Base-by-base conservation (phyloP, 2,797 vertebrate genomes). In the Rhynchonycteris naso region DNA sequence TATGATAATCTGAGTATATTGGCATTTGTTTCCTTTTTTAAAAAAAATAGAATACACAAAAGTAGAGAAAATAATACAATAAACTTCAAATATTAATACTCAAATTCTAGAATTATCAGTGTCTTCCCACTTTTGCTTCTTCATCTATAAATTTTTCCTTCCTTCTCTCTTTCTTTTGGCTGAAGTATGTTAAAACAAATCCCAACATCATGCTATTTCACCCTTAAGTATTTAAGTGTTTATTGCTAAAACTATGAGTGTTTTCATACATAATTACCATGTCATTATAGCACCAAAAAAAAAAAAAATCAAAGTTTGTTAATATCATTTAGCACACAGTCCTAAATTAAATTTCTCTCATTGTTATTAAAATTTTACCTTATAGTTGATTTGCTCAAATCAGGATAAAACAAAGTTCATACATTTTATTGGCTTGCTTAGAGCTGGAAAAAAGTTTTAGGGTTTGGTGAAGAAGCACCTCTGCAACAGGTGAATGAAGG, bases 21-120 rank as follows among this genome's bases (percentile, higher is more conserved):
- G 91, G 22, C n/a, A 78, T 90, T 80, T 30, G 6, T 38, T 87
- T 85, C 69, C 6, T 19, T 94, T 68, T n/a, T 82, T 59, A 75
- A 38, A 21, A 87, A 86, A 92, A 94, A 30, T 63, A 75, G 26
- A 22, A 83, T 61, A 72, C 5, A 78, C 19, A 33, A 88, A 68
- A 78, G 30, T 35, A 78, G 22, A 68, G 30, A 83, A 82, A 93
- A 72, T 35, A 74, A 28, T 63, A 14, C 54, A 78, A 92, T 92
- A 43, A 79, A 88, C 30, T 68, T 97, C 26, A 66, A 88, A 61
- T 83, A 91, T 54, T 19, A 58, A 38, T 28, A 66, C 26, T 94
- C 19, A 66, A 75, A 78, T 83, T 88, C 59, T 66, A 79, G 69
- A 88, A 54, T 66, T 85, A 54, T 24, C 15, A 63, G 4, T 15